Base-by-base conservation (phyloP, 2,113 vertebrate species). In the Corythornis vintsioides region DNA sequence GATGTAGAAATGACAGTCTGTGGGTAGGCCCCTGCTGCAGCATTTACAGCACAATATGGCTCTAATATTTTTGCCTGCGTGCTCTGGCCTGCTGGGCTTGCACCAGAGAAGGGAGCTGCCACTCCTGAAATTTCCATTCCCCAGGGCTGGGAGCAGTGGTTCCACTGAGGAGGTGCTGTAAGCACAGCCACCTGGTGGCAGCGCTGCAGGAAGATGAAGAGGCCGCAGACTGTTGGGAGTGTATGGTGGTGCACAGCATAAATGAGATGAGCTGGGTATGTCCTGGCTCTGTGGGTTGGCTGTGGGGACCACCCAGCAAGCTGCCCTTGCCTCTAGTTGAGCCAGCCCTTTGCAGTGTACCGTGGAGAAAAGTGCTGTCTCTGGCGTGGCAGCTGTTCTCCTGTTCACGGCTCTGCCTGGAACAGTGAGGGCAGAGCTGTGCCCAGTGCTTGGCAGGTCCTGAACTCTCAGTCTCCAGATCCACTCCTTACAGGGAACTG, bases 281-380 rank as follows among this genome's bases (percentile, higher is more conserved):
- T 66, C 61, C 45, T 73, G 65, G 43, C 29, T 85, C 33, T 64
- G 24, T 29, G 1, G 7, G 4, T 9, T 79, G 71, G 48, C 56
- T 0, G 2, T 63, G 18, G 42, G 59, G 55, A 65, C 11, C 43
- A 28, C 24, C 8, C n/a, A 50, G 71, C 24, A 53, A 47, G 14
- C 25, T 73, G 83, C 16, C n/a, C 25, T 16, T 53, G 35, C 55
- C 55, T 70, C 2, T 40, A 1, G 29, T 57, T 76, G 59, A 29
- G 13, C 35, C 29, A 70, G 24, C 13, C 29, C n/a, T 75, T 72
- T 86, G 72, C 55, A 29, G 11, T 4, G 3, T 5, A n/a, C 4
- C 2, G 0, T 42, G 57, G 79, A 38, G 56, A 31, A 33, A 55
- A 74, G 7, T 0, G 0, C 9, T 0, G 1, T 73, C 35, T 24